Percentiles rank a stretch among this genome's conserved stretches.
These are phyloP conservation scores for Oncorhynchus tshawytscha DNA, from an alignment of 2,113 vertebrate genomes.

Conservation along the genomic window DNA sequence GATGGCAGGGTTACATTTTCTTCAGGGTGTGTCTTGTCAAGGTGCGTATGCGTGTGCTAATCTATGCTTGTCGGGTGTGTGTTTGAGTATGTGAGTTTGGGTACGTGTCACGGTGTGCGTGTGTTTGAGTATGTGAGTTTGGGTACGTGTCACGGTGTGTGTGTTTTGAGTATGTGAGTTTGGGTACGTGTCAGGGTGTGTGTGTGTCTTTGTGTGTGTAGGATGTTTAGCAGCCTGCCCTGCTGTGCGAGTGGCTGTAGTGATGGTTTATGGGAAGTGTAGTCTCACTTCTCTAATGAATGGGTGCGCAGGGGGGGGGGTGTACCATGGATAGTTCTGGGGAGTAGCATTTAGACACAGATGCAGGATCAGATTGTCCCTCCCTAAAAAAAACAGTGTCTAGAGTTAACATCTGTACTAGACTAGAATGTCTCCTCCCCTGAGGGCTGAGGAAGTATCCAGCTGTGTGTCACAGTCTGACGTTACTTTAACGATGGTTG, in stretches of 20 bases:
- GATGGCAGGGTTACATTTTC: no score
- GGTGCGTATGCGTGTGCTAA: conserved; percentile 6
- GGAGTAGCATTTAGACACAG: background rate
- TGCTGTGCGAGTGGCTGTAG: conserved; percentile 48
- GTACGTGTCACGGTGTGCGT: background rate
- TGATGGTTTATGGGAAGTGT: conserved; percentile 49
- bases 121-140: conserved; percentile 8
- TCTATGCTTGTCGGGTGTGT: conserved; percentile 1
- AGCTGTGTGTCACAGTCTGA: background rate
- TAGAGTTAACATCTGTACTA: no score
- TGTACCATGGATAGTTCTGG: background rate
- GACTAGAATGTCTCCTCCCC: background rate
- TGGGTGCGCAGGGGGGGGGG: background rate
- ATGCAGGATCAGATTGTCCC: background rate
- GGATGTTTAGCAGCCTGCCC: conserved; percentile 61
- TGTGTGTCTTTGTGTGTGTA: conserved; percentile 9
- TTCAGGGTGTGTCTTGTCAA: background rate
- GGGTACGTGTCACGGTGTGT: background rate
- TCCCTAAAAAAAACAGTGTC: no score
- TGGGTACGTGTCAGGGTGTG: background rate
- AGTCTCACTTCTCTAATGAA: background rate
- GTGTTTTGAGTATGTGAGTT: conserved; percentile 14
- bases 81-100: conserved; percentile 12
- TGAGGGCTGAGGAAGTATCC: background rate
- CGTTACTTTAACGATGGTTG: background rate